Evolutionary conservation across 2,888 invertebrate species (phyloP).

Genomic region (Tubiluchus corallicola): DNA sequence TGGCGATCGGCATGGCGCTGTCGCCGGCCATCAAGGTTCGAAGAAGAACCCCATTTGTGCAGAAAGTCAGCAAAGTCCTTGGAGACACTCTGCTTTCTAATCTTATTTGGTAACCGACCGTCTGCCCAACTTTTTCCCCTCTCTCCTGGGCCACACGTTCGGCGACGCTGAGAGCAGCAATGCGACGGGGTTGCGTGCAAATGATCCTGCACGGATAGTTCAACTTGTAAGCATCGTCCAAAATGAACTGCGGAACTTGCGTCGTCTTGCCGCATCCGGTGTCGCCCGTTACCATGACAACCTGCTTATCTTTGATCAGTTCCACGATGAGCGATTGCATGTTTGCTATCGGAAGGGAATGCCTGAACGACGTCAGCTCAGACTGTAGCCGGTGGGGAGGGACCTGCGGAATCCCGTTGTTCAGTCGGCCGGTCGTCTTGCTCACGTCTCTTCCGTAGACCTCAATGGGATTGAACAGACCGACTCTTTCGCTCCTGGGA

Average conservation of each 20-base stretch:
- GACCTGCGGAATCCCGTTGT: slow-evolving; percentile 46
- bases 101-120: slow-evolving; percentile 74
- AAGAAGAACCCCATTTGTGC: slow-evolving; percentile 75
- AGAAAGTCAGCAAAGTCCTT: slow-evolving; percentile 63
- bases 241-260: slow-evolving; percentile 75
- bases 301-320: slow-evolving; percentile 44
- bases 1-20: slow-evolving; percentile 39
- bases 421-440: slow-evolving; percentile 43
- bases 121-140: slow-evolving; percentile 53
- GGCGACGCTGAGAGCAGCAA: slow-evolving; percentile 73
- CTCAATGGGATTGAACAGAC: too few relatives aligned
- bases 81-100: slow-evolving; percentile 64
- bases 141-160: slow-evolving; percentile 76
- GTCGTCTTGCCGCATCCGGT: slow-evolving; percentile 91
- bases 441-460: too few relatives aligned
- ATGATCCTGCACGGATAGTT: slow-evolving; percentile 55
- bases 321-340: slow-evolving; percentile 47
- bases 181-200: slow-evolving; percentile 77
- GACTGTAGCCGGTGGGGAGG: slow-evolving; percentile 32
- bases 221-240: slow-evolving; percentile 47
- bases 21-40: slow-evolving; percentile 68
- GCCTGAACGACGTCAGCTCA: slow-evolving; percentile 29
- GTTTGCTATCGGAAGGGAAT: slow-evolving; percentile 48
- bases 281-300: slow-evolving; percentile 38
- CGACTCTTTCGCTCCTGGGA: slow-evolving; percentile 45